Evolutionary conservation across 2,113 vertebrate genomes (phyloP).

Genomic region (Solea senegalensis): DNA sequence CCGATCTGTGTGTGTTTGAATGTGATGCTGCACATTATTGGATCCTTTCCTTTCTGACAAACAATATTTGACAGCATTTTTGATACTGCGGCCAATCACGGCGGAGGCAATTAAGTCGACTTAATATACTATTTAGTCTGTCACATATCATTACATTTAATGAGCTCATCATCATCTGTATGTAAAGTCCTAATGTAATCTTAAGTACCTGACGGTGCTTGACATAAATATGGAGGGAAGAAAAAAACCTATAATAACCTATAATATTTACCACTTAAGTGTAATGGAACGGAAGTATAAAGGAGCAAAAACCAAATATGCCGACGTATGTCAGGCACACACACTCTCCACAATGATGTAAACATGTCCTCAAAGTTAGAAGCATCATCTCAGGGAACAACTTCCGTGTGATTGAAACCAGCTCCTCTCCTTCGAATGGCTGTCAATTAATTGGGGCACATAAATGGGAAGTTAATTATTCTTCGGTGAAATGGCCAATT

Average conservation of each 20-base stretch:
- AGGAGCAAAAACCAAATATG: too few species aligned
- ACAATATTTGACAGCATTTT: not conserved
- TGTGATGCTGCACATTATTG: not conserved
- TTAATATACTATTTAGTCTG: not conserved
- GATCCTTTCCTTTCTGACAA: not conserved
- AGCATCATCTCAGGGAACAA: slow-evolving; percentile 66
- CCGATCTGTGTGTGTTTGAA: not conserved
- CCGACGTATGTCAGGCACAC: too few species aligned
- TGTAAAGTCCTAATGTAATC: not conserved
- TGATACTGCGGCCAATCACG: not conserved
- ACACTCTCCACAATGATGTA: not conserved
- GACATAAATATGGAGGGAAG: not conserved
- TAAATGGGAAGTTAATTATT: slow-evolving; percentile 97
- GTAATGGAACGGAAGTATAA: too few species aligned
- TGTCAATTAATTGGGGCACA: slow-evolving; percentile 96
- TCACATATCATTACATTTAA: not conserved
- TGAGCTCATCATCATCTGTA: not conserved
- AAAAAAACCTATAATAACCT: too few species aligned
- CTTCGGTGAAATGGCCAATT: slow-evolving; percentile 97
- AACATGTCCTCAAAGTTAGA: slow-evolving; percentile 49
- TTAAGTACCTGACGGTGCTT: not conserved
- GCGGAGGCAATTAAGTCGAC: not conserved
- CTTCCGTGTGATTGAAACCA: slow-evolving; percentile 86
- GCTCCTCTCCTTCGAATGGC: slow-evolving; percentile 88
- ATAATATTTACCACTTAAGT: too few species aligned